Base-by-base conservation (phyloP, 2,888 invertebrate species). In the Aelia acuminata region DNA sequence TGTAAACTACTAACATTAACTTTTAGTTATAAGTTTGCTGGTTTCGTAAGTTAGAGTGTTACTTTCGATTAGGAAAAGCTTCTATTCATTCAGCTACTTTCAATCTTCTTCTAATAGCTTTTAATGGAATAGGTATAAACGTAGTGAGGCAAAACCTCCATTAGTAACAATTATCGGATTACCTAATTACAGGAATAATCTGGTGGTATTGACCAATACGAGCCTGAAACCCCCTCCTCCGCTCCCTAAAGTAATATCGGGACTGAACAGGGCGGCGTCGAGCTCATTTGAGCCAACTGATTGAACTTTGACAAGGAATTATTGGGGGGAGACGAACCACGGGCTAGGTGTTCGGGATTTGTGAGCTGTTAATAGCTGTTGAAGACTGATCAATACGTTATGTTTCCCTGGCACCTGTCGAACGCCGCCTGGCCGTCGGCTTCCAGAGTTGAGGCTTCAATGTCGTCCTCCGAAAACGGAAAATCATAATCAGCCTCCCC, bases 311-410 rank as follows among this genome's bases (percentile, higher is more conserved):
- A 63, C 63, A 63, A 63, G 63, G 31, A 63, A 63, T 63, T 63
- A 63, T 31, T 63, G 63, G 63, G 5, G 15, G 63, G 63, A 63
- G 26, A 31, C 31, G 31, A 63, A 63, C 13, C 63, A 26, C 13
- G 31, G 31, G 3, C 63, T 63, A 63, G 63, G 11, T 31, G 63
- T 26, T 63, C 31, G 63, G 63, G 26, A 63, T 63, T 63, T 63
- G 63, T 63, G 63, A 63, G 63, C 15, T 63, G 63, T 63, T 63
- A 63, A 63, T 63, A 63, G 63, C 63, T 31, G 63, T 63, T 63
- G 63, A 63, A 31, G 31, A 15, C 31, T 63, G 63, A 63, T 63
- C 63, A 31, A 63, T 63, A 63, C 63, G 31, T 63, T 63, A 63
- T 31, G 31, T 31, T 31, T 15, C 63, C 31, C 63, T 63, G 31